Percentiles rank a stretch among this genome's conserved stretches.
These are phyloP conservation scores for Capreolus pygargus DNA, from an alignment of 2,113 vertebrate species.

Conservation along the genomic window DNA sequence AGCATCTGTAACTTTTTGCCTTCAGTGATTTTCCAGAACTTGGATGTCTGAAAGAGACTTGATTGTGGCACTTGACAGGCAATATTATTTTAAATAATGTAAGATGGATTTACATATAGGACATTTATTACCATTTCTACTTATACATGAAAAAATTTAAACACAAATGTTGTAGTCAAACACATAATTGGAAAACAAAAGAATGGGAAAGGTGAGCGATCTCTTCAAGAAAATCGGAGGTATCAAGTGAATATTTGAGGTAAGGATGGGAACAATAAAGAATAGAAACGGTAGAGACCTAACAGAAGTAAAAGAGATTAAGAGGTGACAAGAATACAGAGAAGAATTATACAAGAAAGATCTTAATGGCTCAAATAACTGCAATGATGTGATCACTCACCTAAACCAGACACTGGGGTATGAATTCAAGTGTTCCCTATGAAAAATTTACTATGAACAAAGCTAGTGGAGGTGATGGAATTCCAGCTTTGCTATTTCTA, in stretches of 20 bases:
- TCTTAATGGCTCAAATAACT: not conserved
- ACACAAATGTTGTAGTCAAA: not conserved
- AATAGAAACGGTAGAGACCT: not conserved
- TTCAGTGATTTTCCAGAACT: not conserved
- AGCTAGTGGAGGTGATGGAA: not conserved
- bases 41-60: not conserved
- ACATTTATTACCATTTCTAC: not conserved
- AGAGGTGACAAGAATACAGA: not conserved
- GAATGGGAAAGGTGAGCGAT: not conserved
- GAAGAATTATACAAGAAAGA: not conserved
- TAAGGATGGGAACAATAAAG: not conserved
- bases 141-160: not conserved
- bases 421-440: not conserved
- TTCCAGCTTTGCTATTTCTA: not conserved
- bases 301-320: not conserved
- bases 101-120: not conserved
- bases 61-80: not conserved
- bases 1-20: not conserved
- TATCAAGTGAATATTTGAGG: not conserved
- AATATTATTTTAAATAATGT: not conserved
- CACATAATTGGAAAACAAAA: not conserved
- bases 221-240: not conserved
- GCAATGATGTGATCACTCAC: not conserved
- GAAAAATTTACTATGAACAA: not conserved
- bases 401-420: not conserved